A percentile compares a stretch with the other conserved stretches of the same genome.
Evolutionary conservation across 2,113 vertebrate species (phyloP).

Genomic region (Meriones unguiculatus): DNA sequence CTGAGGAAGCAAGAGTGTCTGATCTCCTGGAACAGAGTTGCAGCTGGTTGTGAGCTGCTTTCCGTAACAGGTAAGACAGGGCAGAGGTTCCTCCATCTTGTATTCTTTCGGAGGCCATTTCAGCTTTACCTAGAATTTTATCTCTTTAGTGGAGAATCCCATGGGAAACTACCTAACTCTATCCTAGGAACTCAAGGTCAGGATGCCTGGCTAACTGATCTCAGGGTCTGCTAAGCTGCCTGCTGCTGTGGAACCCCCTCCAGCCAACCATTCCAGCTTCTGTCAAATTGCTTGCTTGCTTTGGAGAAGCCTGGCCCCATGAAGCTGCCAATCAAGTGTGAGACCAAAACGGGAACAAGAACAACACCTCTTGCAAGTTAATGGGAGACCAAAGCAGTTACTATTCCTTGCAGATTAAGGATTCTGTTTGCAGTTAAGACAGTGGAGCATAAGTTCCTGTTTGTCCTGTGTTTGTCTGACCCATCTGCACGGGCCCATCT

Average conservation of each 20-base stretch:
- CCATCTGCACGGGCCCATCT: not conserved
- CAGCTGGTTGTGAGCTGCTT: not conserved
- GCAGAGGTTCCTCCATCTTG: not conserved
- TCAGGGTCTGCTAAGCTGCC: no score
- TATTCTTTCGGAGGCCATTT: not conserved
- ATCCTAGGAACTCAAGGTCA: not conserved
- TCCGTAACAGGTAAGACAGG: not conserved
- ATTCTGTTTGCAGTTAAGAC: not conserved
- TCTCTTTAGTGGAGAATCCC: not conserved
- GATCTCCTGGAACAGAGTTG: not conserved
- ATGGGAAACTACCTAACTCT: not conserved
- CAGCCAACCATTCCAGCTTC: not conserved
- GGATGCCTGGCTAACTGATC: not conserved
- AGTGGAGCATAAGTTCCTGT: not conserved
- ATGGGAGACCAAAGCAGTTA: not conserved
- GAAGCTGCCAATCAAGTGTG: not conserved
- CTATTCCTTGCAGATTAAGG: not conserved
- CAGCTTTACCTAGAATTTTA: not conserved
- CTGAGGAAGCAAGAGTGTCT: not conserved
- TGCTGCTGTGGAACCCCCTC: not conserved
- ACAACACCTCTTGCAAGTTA: not conserved
- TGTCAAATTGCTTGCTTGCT: not conserved
- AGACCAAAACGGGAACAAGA: not conserved
- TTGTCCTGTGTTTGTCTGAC: not conserved
- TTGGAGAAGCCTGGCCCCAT: not conserved